A percentile compares a stretch with the other conserved stretches of the same genome.
phyloP scores from a whole-genome alignment of 2,797 vertebrate genomes.

The Characodon lateralis region DNA sequence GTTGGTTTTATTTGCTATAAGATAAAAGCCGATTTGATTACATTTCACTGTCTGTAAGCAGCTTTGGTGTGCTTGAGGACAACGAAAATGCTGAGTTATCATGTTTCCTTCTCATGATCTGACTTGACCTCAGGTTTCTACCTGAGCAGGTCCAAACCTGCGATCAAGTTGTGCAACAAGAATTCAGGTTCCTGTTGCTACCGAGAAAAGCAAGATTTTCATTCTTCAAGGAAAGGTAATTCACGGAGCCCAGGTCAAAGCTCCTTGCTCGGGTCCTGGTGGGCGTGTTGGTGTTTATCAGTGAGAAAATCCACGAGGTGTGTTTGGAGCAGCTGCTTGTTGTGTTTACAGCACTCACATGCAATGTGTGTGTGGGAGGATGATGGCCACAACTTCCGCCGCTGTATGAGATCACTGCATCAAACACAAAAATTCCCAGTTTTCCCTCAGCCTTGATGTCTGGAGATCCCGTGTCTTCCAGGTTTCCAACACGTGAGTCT shows the following conservation, averaged over 20 bases:
- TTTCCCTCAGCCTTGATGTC: background rate
- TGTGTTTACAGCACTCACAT: background rate
- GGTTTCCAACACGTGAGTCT: background rate
- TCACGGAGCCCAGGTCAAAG: background rate
- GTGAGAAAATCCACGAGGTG: background rate
- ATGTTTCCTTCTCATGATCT: background rate
- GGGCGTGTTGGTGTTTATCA: background rate
- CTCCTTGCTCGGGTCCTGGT: background rate
- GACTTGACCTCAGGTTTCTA: background rate
- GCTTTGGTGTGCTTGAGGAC: background rate
- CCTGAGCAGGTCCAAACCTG: constrained; percentile 2
- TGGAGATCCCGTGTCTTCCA: background rate
- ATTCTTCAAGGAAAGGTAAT: background rate
- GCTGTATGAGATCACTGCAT: background rate
- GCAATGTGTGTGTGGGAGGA: constrained; percentile 1
- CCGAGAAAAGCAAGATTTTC: background rate
- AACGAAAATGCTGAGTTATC: background rate
- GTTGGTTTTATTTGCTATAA: background rate
- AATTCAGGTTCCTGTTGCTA: background rate
- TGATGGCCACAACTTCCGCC: background rate
- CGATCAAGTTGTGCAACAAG: background rate
- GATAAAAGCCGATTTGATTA: background rate
- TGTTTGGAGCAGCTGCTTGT: background rate
- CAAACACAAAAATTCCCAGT: background rate
- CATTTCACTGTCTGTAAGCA: background rate